Evolutionary conservation across 2,113 vertebrate species (phyloP).

Genomic region (Psilopsiagon aymara): DNA sequence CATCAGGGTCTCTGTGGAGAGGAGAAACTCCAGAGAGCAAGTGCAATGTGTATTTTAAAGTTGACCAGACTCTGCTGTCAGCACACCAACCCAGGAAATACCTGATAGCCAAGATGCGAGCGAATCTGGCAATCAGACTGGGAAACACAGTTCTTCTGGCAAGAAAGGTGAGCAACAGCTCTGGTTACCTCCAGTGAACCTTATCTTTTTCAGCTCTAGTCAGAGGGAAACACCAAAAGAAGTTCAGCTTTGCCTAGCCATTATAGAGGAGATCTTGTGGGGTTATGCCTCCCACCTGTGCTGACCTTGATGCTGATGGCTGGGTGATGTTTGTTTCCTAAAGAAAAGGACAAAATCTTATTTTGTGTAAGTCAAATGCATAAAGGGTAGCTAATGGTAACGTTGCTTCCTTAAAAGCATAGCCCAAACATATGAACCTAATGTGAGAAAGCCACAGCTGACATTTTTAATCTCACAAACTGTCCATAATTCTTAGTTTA

Average conservation of each 20-base stretch:
- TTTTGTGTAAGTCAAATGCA: neutral
- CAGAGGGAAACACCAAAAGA: neutral
- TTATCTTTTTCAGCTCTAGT: neutral
- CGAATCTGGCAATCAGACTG: neutral
- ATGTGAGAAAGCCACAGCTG: neutral
- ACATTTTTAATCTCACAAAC: neutral
- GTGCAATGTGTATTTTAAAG: neutral
- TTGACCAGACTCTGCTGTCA: neutral
- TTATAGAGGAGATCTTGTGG: neutral
- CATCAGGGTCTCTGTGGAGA: neutral
- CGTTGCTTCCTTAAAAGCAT: neutral
- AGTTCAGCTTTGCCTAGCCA: neutral
- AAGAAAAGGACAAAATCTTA: neutral
- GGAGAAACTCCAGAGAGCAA: neutral
- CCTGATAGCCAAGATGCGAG: neutral
- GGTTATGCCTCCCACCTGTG: neutral
- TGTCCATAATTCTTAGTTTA: neutral
- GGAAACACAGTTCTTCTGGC: neutral
- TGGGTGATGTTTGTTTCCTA: neutral
- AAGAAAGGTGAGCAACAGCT: neutral
- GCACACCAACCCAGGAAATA: neutral
- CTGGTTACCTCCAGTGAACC: neutral
- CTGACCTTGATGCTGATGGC: neutral
- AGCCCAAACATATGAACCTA: rapidly evolving
- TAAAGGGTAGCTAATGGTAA: neutral